A percentile compares a stretch with the other conserved stretches of the same genome.
phyloP scores from a whole-genome alignment of 2,113 vertebrate genomes.

The Phyllostomus discolor region DNA sequence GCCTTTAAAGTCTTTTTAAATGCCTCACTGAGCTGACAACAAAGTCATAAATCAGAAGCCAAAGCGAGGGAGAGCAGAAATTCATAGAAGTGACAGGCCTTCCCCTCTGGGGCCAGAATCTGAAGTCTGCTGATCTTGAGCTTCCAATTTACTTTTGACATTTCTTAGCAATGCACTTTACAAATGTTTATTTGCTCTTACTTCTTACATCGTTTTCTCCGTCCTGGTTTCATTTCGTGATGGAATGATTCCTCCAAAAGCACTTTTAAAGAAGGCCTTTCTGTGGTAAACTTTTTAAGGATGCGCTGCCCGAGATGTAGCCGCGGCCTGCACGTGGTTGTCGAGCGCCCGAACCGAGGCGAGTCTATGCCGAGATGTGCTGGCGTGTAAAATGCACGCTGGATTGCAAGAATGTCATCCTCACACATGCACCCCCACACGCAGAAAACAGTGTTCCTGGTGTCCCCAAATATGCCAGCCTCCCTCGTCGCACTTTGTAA shows the following conservation, averaged over 20 bases:
- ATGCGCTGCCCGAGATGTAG: background rate
- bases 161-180: background rate
- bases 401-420: background rate
- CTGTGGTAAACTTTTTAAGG: background rate
- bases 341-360: background rate
- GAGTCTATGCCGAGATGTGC: background rate
- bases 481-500: background rate
- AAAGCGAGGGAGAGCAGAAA: background rate
- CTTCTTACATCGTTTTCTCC: background rate
- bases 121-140: too few species aligned
- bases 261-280: background rate
- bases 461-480: background rate
- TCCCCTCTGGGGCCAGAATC: background rate
- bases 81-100: too few species aligned
- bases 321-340: too few species aligned
- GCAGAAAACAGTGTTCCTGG: too few species aligned
- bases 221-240: background rate
- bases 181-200: background rate
- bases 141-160: background rate
- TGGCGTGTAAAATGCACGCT: background rate
- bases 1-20: background rate
- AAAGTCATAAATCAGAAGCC: background rate
- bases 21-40: background rate
- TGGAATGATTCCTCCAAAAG: background rate
- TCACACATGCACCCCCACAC: background rate